Evolutionary conservation across 2,888 invertebrate genomes (phyloP), one percentile per base, ranked within the genome.

Genomic region (Macaria liturata): DNA sequence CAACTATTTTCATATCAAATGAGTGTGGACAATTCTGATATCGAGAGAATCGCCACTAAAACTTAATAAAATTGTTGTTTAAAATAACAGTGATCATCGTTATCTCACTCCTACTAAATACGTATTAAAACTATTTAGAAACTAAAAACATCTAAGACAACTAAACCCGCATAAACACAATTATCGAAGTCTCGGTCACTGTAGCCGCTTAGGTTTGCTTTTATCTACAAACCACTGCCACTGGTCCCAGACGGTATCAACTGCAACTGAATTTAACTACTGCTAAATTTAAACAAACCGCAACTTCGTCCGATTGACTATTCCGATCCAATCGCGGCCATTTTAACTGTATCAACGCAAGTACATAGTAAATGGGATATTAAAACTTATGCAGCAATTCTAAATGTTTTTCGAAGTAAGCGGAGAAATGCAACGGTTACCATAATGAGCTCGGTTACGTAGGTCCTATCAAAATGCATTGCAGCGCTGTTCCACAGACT

Each of bases 361-460:
- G 61, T 66, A 69, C 69, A 61, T 67, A 67, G 66, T 66, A 65
- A 71, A 74, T 69, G 65, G 67, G 67, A 73, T 74, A 68, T 74
- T 78, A 73, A 78, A 81, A 80, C 74, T 78, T 78, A 78, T 79
- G 76, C 74, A 74, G 68, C 74, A 78, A 80, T 78, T 79, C 39
- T 56, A 48, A 61, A 62, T 60, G 56, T 47, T 42, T 34, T 42
- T 46, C 45, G 55, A 44, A 48, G 53, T 54, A 59, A 57, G 45
- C 32, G 30, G 39, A 49, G 42, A 64, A 65, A 62, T 65, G 56
- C 65, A 57, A 59, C 59, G 59, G 57, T 51, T 50, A 46, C 32
- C 52, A 59, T 63, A 66, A 66, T 66, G 65, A 66, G 63, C 54
- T 59, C 32, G 31, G 59, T 54, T 54, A 46, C 53, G 57, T 53